These are phyloP conservation scores for Aleiodes sp. DNA, from an alignment of 1,140 invertebrate genomes.

Conservation along the genomic window DNA sequence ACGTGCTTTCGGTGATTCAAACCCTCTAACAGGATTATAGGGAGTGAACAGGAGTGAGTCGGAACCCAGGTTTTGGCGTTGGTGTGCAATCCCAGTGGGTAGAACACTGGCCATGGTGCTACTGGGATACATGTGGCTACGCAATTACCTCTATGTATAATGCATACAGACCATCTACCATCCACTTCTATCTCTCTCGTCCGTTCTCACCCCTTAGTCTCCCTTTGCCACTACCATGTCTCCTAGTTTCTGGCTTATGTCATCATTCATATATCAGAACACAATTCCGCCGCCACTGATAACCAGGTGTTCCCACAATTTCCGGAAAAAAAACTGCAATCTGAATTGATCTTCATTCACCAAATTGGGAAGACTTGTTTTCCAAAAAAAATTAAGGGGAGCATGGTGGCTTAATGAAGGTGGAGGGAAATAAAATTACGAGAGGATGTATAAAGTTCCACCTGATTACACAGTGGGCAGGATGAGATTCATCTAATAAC, in stretches of 20 bases:
- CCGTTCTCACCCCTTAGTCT: neutral
- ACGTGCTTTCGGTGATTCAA: constrained; percentile 50
- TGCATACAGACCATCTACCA: constrained; percentile 19
- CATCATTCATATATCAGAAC: neutral
- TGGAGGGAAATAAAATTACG: too few relatives aligned
- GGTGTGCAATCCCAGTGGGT: constrained; percentile 41
- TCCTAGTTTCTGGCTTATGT: neutral
- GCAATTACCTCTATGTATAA: constrained; percentile 40
- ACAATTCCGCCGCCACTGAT: neutral
- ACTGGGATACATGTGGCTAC: constrained; percentile 37
- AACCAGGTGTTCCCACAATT: neutral
- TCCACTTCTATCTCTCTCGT: neutral
- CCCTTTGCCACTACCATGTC: constrained; percentile 16
- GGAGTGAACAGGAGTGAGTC: neutral
- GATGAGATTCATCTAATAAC: constrained; percentile 29
- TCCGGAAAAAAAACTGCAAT: neutral
- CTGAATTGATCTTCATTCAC: too few relatives aligned
- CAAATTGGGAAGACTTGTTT: too few relatives aligned
- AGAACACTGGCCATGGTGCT: neutral
- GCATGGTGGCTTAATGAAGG: too few relatives aligned
- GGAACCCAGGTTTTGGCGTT: constrained; percentile 41
- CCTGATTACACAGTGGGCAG: neutral
- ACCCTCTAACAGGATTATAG: constrained; percentile 53
- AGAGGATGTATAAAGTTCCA: neutral
- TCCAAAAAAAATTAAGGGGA: too few relatives aligned